These are phyloP conservation scores for Ferdinandea cuprea DNA, from an alignment of 2,888 invertebrate genomes.

Conservation along the genomic window DNA sequence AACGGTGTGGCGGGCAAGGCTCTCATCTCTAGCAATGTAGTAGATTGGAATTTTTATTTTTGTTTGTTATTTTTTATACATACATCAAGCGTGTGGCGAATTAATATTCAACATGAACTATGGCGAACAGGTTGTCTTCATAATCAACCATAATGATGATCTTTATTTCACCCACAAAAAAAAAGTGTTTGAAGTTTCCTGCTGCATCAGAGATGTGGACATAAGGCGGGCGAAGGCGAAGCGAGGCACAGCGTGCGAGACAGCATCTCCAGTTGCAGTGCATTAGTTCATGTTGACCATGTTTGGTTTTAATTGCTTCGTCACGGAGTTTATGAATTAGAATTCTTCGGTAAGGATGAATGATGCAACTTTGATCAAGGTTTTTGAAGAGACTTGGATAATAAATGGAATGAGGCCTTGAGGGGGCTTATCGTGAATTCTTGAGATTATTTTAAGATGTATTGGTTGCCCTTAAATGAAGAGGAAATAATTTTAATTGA, in stretches of 20 bases:
- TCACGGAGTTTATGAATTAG: too few species aligned
- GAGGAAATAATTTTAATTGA: too few species aligned
- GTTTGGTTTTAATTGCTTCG: conserved; percentile 64
- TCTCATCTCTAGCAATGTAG: background rate
- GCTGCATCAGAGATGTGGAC: conserved; percentile 24
- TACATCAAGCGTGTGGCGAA: conserved; percentile 66
- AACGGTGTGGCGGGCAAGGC: too few species aligned
- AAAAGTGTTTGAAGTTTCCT: conserved; percentile 58
- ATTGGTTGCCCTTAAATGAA: too few species aligned
- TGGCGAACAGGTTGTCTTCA: conserved; percentile 67
- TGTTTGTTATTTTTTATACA: too few species aligned
- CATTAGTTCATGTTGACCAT: conserved; percentile 28
- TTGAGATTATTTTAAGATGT: too few species aligned
- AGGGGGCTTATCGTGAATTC: too few species aligned
- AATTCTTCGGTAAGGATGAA: too few species aligned
- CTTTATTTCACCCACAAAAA: conserved; percentile 60
- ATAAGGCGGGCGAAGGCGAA: background rate
- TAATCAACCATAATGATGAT: conserved; percentile 65
- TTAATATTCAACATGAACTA: conserved; percentile 65
- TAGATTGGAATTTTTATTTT: conserved; percentile 52
- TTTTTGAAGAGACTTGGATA: too few species aligned
- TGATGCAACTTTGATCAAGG: background rate
- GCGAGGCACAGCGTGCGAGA: background rate
- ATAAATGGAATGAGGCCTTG: too few species aligned
- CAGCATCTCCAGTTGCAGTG: background rate